Evolutionary conservation across 2,888 invertebrate species (phyloP).

Genomic region (Gari tellinella): DNA sequence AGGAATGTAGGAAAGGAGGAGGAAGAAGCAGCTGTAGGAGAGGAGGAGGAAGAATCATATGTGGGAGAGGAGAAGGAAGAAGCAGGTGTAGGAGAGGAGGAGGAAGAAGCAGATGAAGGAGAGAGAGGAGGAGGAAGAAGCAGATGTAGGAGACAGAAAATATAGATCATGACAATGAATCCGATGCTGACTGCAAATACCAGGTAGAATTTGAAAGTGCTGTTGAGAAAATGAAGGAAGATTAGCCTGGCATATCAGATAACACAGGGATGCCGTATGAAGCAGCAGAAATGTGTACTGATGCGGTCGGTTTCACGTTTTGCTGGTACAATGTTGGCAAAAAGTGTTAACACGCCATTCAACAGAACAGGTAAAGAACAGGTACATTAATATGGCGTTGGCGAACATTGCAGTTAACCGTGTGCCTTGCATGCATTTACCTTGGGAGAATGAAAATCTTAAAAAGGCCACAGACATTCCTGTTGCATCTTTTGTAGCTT

Average conservation of each 20-base stretch:
- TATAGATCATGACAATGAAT: too few relatives aligned
- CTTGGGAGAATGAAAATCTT: conserved; percentile 7
- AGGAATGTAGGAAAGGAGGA: conserved; percentile 1
- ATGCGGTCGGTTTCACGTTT: too few relatives aligned
- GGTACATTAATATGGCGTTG: conserved; percentile 30
- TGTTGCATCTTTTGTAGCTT: conserved; percentile 9
- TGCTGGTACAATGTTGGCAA: conserved; percentile 7
- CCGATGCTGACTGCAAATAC: too few relatives aligned
- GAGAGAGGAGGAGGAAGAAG: neutral
- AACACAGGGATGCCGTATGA: too few relatives aligned
- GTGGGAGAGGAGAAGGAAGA: neutral
- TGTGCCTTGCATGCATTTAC: conserved; percentile 3
- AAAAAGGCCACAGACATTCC: conserved; percentile 19
- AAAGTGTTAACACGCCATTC: conserved; percentile 10
- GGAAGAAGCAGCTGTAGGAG: neutral
- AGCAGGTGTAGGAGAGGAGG: neutral
- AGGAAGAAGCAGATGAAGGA: neutral
- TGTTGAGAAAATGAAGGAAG: too few relatives aligned
- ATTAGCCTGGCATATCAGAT: too few relatives aligned
- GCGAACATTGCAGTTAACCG: conserved; percentile 35
- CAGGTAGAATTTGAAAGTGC: too few relatives aligned
- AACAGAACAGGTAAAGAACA: conserved; percentile 14
- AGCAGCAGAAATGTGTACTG: too few relatives aligned
- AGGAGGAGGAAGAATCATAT: neutral
- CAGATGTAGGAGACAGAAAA: too few relatives aligned